phyloP scores from a whole-genome alignment of 2,797 vertebrate species.

The Sebastes vulpes region DNA sequence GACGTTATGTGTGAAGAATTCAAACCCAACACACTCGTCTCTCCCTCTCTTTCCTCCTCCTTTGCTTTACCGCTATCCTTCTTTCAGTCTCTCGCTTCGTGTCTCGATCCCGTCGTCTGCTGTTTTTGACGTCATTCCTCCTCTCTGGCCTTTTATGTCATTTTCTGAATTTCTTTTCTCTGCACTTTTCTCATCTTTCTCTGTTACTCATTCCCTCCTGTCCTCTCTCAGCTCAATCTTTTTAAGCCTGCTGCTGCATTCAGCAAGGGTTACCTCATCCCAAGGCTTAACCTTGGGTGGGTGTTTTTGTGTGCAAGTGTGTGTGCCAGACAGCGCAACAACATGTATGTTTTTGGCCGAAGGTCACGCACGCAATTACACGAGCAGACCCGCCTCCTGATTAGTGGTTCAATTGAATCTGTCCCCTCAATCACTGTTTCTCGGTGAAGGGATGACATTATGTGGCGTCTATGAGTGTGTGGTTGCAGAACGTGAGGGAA shows the following conservation, averaged over 20 bases:
- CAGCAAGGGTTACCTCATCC: slow-evolving; percentile 74
- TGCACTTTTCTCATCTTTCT: slow-evolving; percentile 18
- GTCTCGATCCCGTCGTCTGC: neutral
- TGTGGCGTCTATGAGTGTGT: neutral
- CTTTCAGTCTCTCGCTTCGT: neutral
- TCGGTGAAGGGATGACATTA: slow-evolving; percentile 21
- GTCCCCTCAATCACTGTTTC: slow-evolving; percentile 46
- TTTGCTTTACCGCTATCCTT: neutral
- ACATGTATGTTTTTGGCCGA: slow-evolving; percentile 39
- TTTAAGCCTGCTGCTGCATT: slow-evolving; percentile 52
- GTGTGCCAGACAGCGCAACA: slow-evolving; percentile 9
- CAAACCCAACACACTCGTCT: slow-evolving; percentile 55
- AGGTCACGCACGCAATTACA: slow-evolving; percentile 23
- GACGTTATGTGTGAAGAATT: slow-evolving; percentile 86
- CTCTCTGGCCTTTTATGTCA: slow-evolving; percentile 28
- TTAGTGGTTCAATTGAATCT: slow-evolving; percentile 57
- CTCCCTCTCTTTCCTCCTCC: neutral
- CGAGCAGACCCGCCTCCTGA: slow-evolving; percentile 35
- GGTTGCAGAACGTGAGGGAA: slow-evolving; percentile 40
- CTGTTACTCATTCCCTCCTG: slow-evolving; percentile 60
- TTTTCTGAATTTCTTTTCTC: slow-evolving; percentile 19
- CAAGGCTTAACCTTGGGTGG: slow-evolving; percentile 56
- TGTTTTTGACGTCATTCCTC: slow-evolving; percentile 1
- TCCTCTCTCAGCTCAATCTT: slow-evolving; percentile 54
- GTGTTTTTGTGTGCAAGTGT: slow-evolving; percentile 5